These are phyloP conservation scores for Drosophila merina DNA, from an alignment of 2,888 invertebrate species.

Conservation along the genomic window DNA sequence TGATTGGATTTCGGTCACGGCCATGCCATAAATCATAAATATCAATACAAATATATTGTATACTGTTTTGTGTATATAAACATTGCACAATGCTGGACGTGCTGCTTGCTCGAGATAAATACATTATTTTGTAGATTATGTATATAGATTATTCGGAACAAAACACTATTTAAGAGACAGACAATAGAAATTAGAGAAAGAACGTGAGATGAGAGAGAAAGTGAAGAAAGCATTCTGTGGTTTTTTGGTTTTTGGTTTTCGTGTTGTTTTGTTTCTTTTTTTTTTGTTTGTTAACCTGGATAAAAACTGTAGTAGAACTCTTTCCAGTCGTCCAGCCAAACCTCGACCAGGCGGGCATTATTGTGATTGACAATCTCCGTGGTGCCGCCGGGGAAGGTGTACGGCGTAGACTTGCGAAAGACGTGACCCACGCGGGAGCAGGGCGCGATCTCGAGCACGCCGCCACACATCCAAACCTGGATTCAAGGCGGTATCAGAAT, in stretches of 20 bases:
- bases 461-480: slow-evolving; percentile 99
- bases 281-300: slow-evolving; percentile 89
- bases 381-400: slow-evolving; percentile 99
- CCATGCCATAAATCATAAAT: slow-evolving; percentile 71
- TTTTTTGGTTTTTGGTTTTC: slow-evolving; percentile 37
- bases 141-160: slow-evolving; percentile 53
- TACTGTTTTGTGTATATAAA: slow-evolving; percentile 48
- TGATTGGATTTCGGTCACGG: slow-evolving; percentile 54
- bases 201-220: slow-evolving; percentile 51
- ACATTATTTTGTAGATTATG: slow-evolving; percentile 35
- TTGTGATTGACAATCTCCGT: slow-evolving; percentile 99
- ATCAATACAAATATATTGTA: slow-evolving; percentile 35
- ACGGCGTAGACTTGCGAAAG: slow-evolving; percentile 98
- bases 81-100: slow-evolving; percentile 67
- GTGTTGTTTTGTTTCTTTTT: slow-evolving; percentile 30
- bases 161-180: slow-evolving; percentile 47
- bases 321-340: slow-evolving; percentile 99
- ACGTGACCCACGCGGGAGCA: slow-evolving; percentile 98
- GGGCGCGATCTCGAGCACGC: slow-evolving; percentile 95
- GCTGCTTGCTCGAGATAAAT: slow-evolving; percentile 62
- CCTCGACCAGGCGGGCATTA: slow-evolving; percentile 98
- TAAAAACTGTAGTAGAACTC: slow-evolving; percentile 99
- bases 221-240: slow-evolving; percentile 67
- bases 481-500: slow-evolving; percentile 14
- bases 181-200: slow-evolving; percentile 39